Percentiles rank a stretch among this genome's conserved stretches.
phyloP scores from a whole-genome alignment of 2,888 invertebrate species.

The Thymelicus acteon region DNA sequence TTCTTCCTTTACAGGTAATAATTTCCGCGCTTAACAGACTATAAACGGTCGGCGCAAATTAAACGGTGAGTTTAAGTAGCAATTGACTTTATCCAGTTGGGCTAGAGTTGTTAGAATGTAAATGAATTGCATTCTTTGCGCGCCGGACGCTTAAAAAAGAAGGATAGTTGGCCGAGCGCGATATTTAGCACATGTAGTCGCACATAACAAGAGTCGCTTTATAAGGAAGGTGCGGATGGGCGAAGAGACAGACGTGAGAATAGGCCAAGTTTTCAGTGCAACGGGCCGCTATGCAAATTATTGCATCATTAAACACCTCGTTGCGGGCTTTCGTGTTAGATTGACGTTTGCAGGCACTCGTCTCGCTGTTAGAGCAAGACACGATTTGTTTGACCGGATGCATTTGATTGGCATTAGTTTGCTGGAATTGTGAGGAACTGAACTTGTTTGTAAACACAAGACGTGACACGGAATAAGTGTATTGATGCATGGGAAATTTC shows the following conservation, averaged over 20 bases:
- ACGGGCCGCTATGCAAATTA: slow-evolving; percentile 79
- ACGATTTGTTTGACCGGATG: slow-evolving; percentile 71
- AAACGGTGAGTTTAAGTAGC: slow-evolving; percentile 63
- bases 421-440: slow-evolving; percentile 60
- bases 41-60: slow-evolving; percentile 57
- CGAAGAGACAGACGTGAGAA: slow-evolving; percentile 77
- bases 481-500: slow-evolving; percentile 19
- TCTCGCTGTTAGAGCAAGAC: slow-evolving; percentile 51
- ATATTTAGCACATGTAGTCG: slow-evolving; percentile 54
- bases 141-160: slow-evolving; percentile 40
- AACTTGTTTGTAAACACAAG: slow-evolving; percentile 46
- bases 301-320: slow-evolving; percentile 83
- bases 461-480: slow-evolving; percentile 31
- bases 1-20: slow-evolving; percentile 72
- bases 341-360: slow-evolving; percentile 63
- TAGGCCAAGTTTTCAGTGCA: slow-evolving; percentile 64
- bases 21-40: slow-evolving; percentile 55
- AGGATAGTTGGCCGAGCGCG: slow-evolving; percentile 38
- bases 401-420: slow-evolving; percentile 75
- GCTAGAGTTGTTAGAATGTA: slow-evolving; percentile 40
- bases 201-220: slow-evolving; percentile 67
- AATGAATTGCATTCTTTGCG: slow-evolving; percentile 37
- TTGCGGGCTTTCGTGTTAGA: slow-evolving; percentile 71
- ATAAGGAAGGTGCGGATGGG: slow-evolving; percentile 62
- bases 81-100: slow-evolving; percentile 36